Conservation (phyloP, 2,797 vertebrate genomes). For the Mus spretus region DNA sequence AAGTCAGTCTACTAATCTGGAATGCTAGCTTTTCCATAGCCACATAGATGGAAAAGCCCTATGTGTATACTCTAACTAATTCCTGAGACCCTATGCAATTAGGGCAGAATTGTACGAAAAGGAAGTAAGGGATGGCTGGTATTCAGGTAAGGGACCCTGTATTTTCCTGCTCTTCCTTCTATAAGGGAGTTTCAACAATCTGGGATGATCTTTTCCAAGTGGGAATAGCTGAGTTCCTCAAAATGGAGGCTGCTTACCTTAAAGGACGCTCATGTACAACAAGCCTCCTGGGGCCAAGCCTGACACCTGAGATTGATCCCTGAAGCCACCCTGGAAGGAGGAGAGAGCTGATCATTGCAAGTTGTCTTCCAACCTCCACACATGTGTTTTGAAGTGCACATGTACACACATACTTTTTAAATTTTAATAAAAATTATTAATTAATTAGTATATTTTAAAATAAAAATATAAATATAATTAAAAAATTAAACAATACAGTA, state of each 20-base stretch:
- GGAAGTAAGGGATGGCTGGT: background rate
- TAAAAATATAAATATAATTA: background rate
- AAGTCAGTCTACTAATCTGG: background rate
- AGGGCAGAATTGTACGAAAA: background rate
- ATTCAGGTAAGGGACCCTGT: background rate
- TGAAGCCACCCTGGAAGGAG: background rate
- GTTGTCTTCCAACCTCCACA: too few species aligned
- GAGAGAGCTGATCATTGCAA: background rate
- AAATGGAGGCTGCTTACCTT: background rate
- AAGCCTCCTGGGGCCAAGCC: background rate
- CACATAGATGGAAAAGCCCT: background rate
- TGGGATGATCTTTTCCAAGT: background rate
- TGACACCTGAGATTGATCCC: background rate
- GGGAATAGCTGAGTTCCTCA: background rate
- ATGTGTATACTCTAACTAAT: background rate
- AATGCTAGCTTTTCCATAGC: background rate
- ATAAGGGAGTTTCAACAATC: background rate
- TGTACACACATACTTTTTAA: too few species aligned
- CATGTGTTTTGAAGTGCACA: too few species aligned
- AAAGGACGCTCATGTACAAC: background rate
- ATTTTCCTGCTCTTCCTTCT: background rate
- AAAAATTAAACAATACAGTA: background rate
- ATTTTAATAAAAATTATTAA: too few species aligned
- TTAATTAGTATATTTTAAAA: too few species aligned
- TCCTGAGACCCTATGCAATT: background rate